Base-by-base conservation (phyloP, 2,797 vertebrate species). In the Gallirallus australis region DNA sequence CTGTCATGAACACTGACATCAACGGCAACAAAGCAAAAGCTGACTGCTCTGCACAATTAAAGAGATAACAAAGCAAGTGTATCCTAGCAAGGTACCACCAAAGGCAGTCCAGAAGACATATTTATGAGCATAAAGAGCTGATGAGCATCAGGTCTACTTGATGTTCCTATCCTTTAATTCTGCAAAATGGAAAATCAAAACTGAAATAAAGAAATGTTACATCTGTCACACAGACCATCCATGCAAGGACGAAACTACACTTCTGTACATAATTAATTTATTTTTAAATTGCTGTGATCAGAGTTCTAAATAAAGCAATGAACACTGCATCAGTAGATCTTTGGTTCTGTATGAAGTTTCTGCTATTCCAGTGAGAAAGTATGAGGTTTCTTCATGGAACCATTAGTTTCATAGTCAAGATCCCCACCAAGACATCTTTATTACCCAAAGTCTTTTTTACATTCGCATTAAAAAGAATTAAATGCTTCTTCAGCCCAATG, bases 91-190 rank as follows among this genome's bases (percentile, higher is more conserved):
- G 17, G 31, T 69, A 7, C 21, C 31, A 86, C 11, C 6, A 60
- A 69, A 23, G 31, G 28, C 5, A 73, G 24, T n/a, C 31, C 17
- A 5, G 63, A 86, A 21, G 33, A 61, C 52, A 4, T 11, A 35
- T 40, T 80, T 57, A 77, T 65, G 57, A 65, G 70, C 6, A 40
- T 28, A 54, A 73, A 61, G 72, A 42, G 27, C 31, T 83, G 47
- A 42, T 52, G 23, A 72, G 12, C 5, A 69, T 11, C 11, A 42
- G 6, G 3, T 35, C 21, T 76, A 12, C 24, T 68, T 37, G 40
- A 4, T 11, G 3, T 30, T 80, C 50, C 33, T 42, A 20, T 7
- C 1, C 9, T 71, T 75, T 79, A 0, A 0, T 60, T 56, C 37
- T 7, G 0, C n/a, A 23, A 42, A 76, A 3, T 16, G 28, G 11